Evolutionary conservation across 2,113 vertebrate genomes (phyloP).

Genomic region (Ptyas mucosa): DNA sequence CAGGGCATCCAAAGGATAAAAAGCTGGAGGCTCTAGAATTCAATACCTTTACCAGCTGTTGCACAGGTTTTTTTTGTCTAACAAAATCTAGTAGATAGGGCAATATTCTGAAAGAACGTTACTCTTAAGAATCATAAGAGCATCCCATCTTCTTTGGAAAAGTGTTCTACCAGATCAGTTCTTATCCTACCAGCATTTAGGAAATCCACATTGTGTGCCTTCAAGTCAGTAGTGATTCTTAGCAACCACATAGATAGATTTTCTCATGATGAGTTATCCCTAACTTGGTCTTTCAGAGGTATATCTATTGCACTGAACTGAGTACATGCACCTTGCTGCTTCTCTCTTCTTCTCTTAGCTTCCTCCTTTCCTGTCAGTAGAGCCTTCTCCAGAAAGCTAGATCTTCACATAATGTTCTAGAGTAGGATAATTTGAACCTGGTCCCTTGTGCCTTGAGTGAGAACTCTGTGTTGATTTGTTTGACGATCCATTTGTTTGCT

Average conservation of each 20-base stretch:
- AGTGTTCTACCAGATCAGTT: not conserved
- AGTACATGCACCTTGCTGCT: not conserved
- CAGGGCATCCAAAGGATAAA: not conserved
- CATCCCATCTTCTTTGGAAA: not conserved
- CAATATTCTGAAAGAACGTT: not conserved
- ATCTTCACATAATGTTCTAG: not conserved
- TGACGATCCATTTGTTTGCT: not conserved
- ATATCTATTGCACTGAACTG: not conserved
- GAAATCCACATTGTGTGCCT: not conserved
- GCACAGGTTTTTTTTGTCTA: not conserved
- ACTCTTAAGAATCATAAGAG: not conserved
- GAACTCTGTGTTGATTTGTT: not conserved
- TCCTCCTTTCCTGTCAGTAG: not conserved
- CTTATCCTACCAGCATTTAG: not conserved
- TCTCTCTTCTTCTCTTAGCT: not conserved
- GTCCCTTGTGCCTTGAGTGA: not conserved
- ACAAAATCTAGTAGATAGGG: not conserved
- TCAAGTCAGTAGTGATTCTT: not conserved
- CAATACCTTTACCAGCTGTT: not conserved
- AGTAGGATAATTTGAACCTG: not conserved
- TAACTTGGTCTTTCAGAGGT: not conserved
- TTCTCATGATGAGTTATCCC: not conserved
- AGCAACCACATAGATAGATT: not conserved
- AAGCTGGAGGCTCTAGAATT: not conserved
- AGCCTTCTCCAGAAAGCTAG: not conserved